Percentiles rank a stretch among this genome's conserved stretches.
Evolutionary conservation across 2,113 vertebrate genomes (phyloP).

Genomic region (Eudyptes chrysolophus): DNA sequence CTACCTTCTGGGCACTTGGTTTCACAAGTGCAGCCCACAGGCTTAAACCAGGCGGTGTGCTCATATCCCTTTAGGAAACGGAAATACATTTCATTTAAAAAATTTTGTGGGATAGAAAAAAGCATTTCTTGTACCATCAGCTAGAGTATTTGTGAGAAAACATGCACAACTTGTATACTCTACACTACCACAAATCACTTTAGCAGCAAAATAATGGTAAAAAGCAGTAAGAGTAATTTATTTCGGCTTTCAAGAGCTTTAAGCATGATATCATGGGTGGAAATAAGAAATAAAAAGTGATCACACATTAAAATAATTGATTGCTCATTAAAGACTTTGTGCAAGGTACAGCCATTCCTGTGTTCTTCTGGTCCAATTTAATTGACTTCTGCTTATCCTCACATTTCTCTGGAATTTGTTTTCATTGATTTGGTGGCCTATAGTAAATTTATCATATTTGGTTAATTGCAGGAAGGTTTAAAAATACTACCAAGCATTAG

Average conservation of each 20-base stretch:
- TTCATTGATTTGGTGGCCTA: background rate
- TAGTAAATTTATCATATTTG: background rate
- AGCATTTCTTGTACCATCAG: background rate
- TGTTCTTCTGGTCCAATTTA: background rate
- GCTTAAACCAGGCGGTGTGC: background rate
- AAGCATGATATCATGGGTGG: background rate
- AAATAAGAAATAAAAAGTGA: background rate
- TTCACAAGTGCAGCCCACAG: background rate
- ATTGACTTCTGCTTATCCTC: background rate
- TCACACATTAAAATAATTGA: background rate
- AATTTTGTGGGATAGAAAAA: background rate
- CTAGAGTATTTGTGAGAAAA: background rate
- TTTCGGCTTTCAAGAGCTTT: background rate
- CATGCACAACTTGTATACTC: background rate
- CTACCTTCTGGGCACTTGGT: background rate
- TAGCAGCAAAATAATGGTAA: background rate
- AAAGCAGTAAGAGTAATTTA: background rate
- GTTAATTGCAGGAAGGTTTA: background rate
- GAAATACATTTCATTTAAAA: background rate
- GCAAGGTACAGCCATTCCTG: background rate
- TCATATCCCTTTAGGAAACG: background rate
- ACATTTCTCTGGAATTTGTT: background rate
- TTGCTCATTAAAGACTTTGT: background rate
- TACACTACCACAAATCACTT: background rate
- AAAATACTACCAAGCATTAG: background rate